These are phyloP conservation scores for Colletes collaris DNA, from an alignment of 2,888 invertebrate species.

Conservation along the genomic window DNA sequence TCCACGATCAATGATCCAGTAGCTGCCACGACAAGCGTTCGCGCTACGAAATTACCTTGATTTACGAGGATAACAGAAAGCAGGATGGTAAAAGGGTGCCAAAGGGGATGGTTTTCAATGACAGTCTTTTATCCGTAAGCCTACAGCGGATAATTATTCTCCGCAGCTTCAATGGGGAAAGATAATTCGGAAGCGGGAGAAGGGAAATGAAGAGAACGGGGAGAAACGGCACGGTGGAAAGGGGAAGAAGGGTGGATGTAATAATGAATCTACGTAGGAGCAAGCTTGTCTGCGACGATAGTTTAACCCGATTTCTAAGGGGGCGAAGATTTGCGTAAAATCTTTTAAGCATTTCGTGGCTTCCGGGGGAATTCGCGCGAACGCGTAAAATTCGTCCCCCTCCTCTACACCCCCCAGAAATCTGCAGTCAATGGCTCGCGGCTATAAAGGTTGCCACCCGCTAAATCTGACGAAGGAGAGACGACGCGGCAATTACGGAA, in stretches of 20 bases:
- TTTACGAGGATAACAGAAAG: conserved; percentile 65
- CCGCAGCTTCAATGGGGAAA: conserved; percentile 69
- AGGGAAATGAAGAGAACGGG: conserved; percentile 40
- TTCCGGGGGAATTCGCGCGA: conserved; percentile 60
- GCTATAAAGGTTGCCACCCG: conserved; percentile 49
- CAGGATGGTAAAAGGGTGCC: conserved; percentile 40
- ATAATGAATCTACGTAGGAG: conserved; percentile 76
- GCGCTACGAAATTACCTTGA: conserved; percentile 74
- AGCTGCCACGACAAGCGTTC: conserved; percentile 70
- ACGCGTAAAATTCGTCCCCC: conserved; percentile 58
- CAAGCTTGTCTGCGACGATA: conserved; percentile 61
- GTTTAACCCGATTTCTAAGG: conserved; percentile 69
- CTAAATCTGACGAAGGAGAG: conserved; percentile 51
- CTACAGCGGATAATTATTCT: conserved; percentile 80
- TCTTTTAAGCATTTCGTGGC: conserved; percentile 69
- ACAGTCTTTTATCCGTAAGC: conserved; percentile 77
- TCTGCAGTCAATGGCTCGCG: conserved; percentile 60
- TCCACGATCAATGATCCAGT: conserved; percentile 21
- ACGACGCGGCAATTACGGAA: conserved; percentile 52
- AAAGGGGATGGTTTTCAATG: conserved; percentile 60
- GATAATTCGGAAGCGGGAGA: conserved; percentile 71
- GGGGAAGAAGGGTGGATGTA: conserved; percentile 42
- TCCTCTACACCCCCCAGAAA: conserved; percentile 28
- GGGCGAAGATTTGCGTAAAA: conserved; percentile 71
- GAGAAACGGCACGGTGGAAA: conserved; percentile 38